These are phyloP conservation scores for Garrulus glandarius DNA, from an alignment of 2,797 vertebrate genomes.

Conservation along the genomic window DNA sequence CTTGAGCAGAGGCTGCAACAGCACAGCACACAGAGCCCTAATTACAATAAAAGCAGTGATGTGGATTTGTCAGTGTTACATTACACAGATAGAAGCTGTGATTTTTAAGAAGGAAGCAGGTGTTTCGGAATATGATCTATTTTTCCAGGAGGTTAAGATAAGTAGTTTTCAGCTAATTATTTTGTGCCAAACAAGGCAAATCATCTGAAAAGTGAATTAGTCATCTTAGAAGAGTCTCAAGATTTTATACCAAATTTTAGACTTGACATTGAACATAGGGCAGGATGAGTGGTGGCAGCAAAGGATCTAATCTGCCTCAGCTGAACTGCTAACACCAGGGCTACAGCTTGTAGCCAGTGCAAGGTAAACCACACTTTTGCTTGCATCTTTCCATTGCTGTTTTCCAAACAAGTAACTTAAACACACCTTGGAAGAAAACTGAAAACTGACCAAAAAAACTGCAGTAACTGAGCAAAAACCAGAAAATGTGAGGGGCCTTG, in stretches of 20 bases:
- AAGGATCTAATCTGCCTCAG: neutral
- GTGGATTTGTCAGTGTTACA: neutral
- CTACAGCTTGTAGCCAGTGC: neutral
- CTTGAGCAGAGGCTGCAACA: neutral
- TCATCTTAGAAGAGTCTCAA: neutral
- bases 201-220: neutral
- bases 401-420: neutral
- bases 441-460: neutral
- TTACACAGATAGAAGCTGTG: slow-evolving; percentile 23
- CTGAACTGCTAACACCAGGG: neutral
- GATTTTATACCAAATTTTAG: neutral
- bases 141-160: slow-evolving; percentile 12
- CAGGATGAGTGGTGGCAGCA: neutral
- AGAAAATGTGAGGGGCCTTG: neutral
- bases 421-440: neutral
- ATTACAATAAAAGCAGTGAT: slow-evolving; percentile 23
- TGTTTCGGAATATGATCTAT: slow-evolving; percentile 53
- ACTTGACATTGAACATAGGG: neutral
- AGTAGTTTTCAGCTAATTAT: slow-evolving; percentile 32
- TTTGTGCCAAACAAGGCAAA: neutral
- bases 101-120: neutral
- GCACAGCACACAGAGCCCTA: neutral
- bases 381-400: neutral
- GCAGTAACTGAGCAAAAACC: neutral
- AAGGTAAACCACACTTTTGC: neutral